Base-by-base conservation (phyloP, 2,797 vertebrate species). In the Syndactyla subalaris region DNA sequence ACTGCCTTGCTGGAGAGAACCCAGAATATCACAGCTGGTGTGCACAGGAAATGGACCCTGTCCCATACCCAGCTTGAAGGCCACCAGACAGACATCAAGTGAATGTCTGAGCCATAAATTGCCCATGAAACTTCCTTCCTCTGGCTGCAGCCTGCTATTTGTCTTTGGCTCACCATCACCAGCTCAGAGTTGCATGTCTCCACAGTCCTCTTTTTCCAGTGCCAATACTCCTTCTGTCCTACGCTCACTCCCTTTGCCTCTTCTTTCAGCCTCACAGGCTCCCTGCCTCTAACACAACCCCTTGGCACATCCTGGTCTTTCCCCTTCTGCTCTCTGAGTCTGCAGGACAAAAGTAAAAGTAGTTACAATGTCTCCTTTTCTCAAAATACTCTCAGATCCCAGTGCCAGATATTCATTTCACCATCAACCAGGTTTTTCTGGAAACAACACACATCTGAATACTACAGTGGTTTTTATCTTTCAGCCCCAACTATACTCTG, bases 241-340 rank as follows among this genome's bases (percentile, higher is more conserved):
- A 59, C 0, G 0, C 1, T 78, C 23, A 10, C 3, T 55, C 15
- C 5, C 14, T 62, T 59, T 63, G 39, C 12, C 12, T 67, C 17
- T 76, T 7, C 1, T 63, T 84, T 58, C 36, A 71, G 8, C 17
- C 12, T 62, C 17, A 39, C 9, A 36, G 27, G 21, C 9, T 77
- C 27, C 43, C 12, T 48, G n/a, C 4, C 32, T 65, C 83, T 46
- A 14, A 39, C n/a, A 80, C 15, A 80, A 18, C 7, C 19, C 41
- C 24, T 26, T 13, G 36, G 45, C 30, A 48, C 24, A 36, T 49
- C 13, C 46, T 32, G 5, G 6, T 45, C 66, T 78, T 92, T 39
- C 6, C 3, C 20, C 12, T 84, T 63, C 39, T 26, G 7, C 17
- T 73, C 18, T 61, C 51, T 58, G 41, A 75, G 5, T 45, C 63